Conservation (phyloP, 2,113 vertebrate genomes). For the Edolisoma coerulescens region DNA sequence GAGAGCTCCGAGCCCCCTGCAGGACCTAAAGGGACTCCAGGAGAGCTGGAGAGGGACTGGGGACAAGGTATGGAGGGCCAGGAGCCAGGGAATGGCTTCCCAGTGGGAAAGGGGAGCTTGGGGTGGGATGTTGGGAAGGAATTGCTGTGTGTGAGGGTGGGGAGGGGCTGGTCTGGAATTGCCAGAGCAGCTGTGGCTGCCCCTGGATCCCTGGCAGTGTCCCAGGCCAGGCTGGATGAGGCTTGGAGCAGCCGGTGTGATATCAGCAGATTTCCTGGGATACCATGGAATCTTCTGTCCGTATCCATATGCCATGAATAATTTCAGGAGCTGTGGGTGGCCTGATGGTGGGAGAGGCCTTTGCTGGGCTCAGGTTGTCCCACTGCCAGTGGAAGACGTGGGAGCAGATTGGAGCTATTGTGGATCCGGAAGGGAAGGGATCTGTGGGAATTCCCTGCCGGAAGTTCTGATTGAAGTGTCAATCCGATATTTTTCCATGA, state of each 20-base stretch:
- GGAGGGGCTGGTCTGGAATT: background rate
- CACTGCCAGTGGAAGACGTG: fast-evolving
- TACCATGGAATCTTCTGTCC: background rate
- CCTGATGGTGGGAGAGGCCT: background rate
- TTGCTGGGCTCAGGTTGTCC: background rate
- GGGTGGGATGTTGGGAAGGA: background rate
- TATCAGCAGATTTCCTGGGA: background rate
- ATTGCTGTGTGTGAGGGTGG: background rate
- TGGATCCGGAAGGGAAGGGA: background rate
- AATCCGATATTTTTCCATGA: background rate
- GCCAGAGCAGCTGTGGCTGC: background rate
- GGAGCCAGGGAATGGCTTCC: background rate
- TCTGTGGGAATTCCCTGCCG: background rate
- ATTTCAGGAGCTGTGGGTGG: fast-evolving
- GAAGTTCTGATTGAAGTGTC: too few species aligned
- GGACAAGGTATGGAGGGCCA: background rate
- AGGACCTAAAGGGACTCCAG: background rate
- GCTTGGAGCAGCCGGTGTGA: fast-evolving
- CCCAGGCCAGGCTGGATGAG: background rate
- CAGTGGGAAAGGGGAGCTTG: background rate
- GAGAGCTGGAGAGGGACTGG: background rate
- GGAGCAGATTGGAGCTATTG: background rate
- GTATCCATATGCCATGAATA: fast-evolving
- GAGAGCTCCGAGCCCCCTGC: fast-evolving
- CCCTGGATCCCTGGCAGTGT: background rate